Evolutionary conservation across 2,113 vertebrate species (phyloP).

Genomic region (Alligator mississippiensis): DNA sequence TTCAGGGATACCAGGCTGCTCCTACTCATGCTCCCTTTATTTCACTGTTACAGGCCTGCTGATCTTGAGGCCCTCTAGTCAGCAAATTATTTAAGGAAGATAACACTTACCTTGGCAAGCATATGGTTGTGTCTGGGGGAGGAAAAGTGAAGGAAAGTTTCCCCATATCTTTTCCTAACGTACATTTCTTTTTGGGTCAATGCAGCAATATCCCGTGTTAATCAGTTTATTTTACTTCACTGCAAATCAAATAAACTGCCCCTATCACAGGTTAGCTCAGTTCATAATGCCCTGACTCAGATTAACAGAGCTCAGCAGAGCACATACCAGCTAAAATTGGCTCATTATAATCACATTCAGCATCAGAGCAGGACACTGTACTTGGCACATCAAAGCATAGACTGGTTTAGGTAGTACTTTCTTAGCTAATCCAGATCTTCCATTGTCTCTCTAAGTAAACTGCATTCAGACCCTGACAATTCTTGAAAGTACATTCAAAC

Average conservation of each 20-base stretch:
- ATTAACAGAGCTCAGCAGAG: not conserved
- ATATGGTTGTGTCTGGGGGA: not conserved
- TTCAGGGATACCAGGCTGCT: not conserved
- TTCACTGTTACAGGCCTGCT: not conserved
- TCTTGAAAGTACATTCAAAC: too few species aligned
- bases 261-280: fast-evolving
- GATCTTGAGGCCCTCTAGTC: not conserved
- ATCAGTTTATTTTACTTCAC: not conserved
- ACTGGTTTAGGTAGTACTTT: not conserved
- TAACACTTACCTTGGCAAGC: not conserved
- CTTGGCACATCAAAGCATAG: fast-evolving
- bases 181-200: not conserved
- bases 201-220: not conserved
- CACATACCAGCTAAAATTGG: fast-evolving
- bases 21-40: not conserved
- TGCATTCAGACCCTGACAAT: too few species aligned
- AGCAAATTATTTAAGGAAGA: not conserved
- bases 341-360: not conserved
- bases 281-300: not conserved
- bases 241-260: not conserved
- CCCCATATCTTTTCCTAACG: not conserved
- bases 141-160: not conserved
- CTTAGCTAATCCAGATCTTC: not conserved
- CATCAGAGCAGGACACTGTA: not conserved
- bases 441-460: not conserved